Evolutionary conservation across 2,113 vertebrate genomes (phyloP).

Genomic region (Nothocercus julius): DNA sequence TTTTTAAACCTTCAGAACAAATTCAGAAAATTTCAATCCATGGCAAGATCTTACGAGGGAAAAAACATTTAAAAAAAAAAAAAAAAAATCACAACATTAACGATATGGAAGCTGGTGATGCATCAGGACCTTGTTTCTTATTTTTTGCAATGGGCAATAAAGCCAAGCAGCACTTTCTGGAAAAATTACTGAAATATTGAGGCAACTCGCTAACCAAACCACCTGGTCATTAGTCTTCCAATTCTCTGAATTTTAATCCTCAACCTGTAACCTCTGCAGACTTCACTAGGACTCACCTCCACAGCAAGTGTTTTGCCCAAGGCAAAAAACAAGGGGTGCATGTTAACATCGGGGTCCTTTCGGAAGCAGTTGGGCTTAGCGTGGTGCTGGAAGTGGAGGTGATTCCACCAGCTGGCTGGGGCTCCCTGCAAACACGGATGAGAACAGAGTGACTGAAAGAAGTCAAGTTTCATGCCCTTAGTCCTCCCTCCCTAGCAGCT

Average conservation of each 20-base stretch:
- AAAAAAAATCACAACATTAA: not conserved
- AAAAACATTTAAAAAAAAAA: not conserved
- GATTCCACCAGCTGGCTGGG: constrained; percentile 87
- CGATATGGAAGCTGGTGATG: not conserved
- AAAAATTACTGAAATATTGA: not conserved
- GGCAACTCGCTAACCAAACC: not conserved
- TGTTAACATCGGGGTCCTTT: constrained; percentile 85
- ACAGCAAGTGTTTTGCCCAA: constrained; percentile 84
- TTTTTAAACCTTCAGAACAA: not conserved
- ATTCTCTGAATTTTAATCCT: not conserved
- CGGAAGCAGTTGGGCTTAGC: constrained; percentile 86
- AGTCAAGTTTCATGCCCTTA: not conserved
- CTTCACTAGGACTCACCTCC: constrained; percentile 75
- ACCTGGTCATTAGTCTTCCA: not conserved
- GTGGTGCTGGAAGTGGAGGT: constrained; percentile 85
- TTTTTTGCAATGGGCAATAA: not conserved
- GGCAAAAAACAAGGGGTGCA: constrained; percentile 84
- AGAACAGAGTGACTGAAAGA: not conserved
- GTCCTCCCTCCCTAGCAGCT: not conserved
- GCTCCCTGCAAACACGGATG: constrained; percentile 74
- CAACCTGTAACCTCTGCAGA: not conserved
- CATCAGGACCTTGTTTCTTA: no score
- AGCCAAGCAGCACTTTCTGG: not conserved
- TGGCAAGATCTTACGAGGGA: not conserved
- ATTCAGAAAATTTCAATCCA: not conserved